A percentile compares a stretch with the other conserved stretches of the same genome.
phyloP scores from a whole-genome alignment of 1,140 invertebrate genomes.

The Nephila pilipes region DNA sequence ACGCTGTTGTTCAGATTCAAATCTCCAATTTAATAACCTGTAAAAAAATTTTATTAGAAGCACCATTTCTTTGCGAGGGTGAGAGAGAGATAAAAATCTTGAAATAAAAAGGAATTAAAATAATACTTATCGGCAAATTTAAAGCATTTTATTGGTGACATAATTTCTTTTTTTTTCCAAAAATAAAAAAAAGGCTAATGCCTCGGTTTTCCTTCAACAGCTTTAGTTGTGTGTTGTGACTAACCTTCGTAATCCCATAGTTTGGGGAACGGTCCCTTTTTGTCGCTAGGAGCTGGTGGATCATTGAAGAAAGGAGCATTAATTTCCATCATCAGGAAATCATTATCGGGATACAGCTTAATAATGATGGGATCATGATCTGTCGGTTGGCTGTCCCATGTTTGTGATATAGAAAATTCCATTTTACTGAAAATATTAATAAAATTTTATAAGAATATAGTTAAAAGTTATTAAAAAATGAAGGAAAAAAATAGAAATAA shows the following conservation, averaged over 20 bases:
- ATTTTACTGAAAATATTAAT: not conserved
- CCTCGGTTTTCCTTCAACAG: not conserved
- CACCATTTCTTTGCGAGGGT: no score
- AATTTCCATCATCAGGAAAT: conserved; percentile 76
- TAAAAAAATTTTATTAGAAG: no score
- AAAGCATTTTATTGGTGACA: not conserved
- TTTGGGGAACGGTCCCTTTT: conserved; percentile 80
- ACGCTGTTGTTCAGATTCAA: no score
- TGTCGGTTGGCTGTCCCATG: conserved; percentile 79
- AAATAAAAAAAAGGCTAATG: not conserved
- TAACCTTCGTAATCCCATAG: conserved; percentile 83
- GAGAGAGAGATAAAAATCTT: no score
- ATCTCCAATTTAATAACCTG: no score
- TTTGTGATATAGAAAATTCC: conserved; percentile 78
- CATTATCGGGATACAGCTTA: conserved; percentile 58
- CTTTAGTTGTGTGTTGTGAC: not conserved
- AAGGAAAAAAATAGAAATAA: no score
- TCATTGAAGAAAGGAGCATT: conserved; percentile 82
- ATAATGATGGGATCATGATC: conserved; percentile 78
- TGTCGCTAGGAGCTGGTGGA: conserved; percentile 78
- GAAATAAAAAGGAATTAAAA: conserved; percentile 8
- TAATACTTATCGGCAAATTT: not conserved
- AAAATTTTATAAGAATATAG: not conserved
- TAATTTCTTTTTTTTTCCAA: not conserved
- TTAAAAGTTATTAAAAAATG: no score